Evolutionary conservation across 2,113 vertebrate genomes (phyloP).

Genomic region (Catharus fuscescens): DNA sequence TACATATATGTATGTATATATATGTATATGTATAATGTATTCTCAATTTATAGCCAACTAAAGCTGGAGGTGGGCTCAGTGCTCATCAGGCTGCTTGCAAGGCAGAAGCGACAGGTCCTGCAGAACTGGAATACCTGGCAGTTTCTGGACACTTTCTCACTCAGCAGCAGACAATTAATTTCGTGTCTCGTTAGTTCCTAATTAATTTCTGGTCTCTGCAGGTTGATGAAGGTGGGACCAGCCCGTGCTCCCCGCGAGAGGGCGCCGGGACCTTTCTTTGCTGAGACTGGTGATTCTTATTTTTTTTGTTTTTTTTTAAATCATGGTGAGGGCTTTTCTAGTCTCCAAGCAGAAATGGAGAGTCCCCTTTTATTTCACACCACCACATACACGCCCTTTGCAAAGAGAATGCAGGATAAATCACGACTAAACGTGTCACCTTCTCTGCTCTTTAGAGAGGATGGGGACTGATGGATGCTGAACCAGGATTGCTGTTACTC

Average conservation of each 20-base stretch:
- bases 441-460: neutral
- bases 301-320: neutral
- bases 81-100: neutral
- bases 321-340: neutral
- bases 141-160: neutral
- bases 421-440: neutral
- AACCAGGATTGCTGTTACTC: neutral
- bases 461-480: neutral
- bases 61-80: neutral
- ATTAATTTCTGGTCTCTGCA: too few species aligned
- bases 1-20: too few species aligned
- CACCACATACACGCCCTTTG: neutral
- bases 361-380: neutral
- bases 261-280: neutral
- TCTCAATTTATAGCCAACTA: neutral
- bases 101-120: neutral
- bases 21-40: neutral
- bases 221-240: neutral
- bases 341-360: neutral
- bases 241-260: neutral
- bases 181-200: neutral
- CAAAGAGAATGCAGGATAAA: neutral
- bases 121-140: neutral
- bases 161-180: neutral
- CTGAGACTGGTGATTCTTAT: accelerated